These are phyloP conservation scores for Ptychochromis oligacanthus DNA, from an alignment of 2,113 vertebrate species.

Conservation along the genomic window DNA sequence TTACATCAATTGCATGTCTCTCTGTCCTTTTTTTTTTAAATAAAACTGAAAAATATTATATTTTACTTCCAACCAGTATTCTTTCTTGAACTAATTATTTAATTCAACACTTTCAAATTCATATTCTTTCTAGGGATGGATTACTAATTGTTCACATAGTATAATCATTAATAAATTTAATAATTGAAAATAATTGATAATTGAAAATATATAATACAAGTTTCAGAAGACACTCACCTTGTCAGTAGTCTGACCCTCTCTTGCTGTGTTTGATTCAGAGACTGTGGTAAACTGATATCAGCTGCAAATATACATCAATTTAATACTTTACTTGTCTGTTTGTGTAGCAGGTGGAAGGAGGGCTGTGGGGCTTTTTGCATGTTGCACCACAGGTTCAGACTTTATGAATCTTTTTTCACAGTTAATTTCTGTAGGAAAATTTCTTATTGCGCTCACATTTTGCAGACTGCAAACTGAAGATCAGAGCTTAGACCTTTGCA, in stretches of 20 bases:
- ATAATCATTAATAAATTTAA: no score
- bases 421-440: constrained; percentile 25
- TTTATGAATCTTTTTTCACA: neutral
- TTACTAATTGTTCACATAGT: no score
- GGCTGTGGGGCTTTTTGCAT: neutral
- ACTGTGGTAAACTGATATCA: neutral
- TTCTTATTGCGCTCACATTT: neutral
- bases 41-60: no score
- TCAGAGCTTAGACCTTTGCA: no score
- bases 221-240: neutral
- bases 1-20: no score
- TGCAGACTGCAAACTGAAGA: neutral
- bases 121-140: no score
- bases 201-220: neutral
- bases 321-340: neutral
- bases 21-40: no score
- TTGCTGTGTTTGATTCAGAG: neutral
- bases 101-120: no score
- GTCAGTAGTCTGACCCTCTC: neutral
- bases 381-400: neutral
- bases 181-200: no score
- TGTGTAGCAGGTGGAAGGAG: neutral
- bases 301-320: neutral
- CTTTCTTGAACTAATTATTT: no score
- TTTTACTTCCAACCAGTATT: no score